These are phyloP conservation scores for Bradypodion ventrale DNA, from an alignment of 2,797 vertebrate genomes.

Conservation along the genomic window DNA sequence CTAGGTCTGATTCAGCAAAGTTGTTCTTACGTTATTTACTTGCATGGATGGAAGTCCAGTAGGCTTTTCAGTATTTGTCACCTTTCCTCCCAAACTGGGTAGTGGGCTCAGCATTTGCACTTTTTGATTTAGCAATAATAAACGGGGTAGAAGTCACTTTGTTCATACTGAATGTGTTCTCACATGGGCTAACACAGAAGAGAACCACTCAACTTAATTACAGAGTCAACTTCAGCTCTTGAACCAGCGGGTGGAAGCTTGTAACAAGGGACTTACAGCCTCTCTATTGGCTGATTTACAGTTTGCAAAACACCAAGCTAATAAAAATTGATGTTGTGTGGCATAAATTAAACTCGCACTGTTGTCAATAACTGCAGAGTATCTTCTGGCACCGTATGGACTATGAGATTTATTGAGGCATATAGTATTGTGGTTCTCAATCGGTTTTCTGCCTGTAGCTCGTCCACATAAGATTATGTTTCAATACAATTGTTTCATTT, in stretches of 20 bases:
- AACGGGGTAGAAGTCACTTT: background rate
- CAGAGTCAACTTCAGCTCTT: background rate
- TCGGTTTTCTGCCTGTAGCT: background rate
- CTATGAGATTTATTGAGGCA: background rate
- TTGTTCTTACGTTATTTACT: too few species aligned
- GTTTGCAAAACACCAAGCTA: background rate
- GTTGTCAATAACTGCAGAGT: background rate
- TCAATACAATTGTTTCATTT: background rate
- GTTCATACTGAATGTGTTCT: background rate
- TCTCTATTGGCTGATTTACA: conserved; percentile 39
- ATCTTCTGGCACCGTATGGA: conserved; percentile 7
- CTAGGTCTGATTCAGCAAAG: too few species aligned
- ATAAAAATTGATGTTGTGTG: conserved; percentile 47
- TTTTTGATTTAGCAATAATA: background rate
- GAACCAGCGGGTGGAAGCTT: background rate
- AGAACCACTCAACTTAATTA: conserved; percentile 7
- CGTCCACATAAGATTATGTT: background rate
- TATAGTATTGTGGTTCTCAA: background rate
- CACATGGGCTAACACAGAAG: background rate
- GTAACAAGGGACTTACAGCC: background rate
- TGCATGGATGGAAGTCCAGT: too few species aligned
- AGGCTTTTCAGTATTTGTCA: too few species aligned
- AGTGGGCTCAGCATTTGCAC: too few species aligned
- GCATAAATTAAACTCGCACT: conserved; percentile 57
- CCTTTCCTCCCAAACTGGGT: too few species aligned